Base-by-base conservation (phyloP, 2,113 vertebrate genomes). In the Thryonomys swinderianus region DNA sequence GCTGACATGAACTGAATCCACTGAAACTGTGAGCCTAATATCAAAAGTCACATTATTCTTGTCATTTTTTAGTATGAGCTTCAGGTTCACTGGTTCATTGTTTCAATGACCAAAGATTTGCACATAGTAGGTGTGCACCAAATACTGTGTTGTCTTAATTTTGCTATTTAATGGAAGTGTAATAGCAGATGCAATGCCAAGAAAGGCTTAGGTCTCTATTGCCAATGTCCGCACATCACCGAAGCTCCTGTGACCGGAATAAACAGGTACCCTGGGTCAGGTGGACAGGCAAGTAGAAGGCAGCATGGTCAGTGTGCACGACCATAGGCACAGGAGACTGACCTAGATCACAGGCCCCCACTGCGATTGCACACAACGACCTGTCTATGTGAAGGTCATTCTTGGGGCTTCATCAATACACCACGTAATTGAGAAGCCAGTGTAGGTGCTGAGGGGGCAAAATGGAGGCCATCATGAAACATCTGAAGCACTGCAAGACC, bases 181-280 rank as follows among this genome's bases (percentile, higher is more conserved):
- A 69, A 85, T 53, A 67, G 12, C 51, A 61, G 69, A 37, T 21
- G 13, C 18, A 37, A 57, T 23, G 32, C 5, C 2, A 6, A 78
- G 37, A 45, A 23, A 74, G 7, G 42, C 59, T 67, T 79, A 3
- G 8, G 5, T 74, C 57, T 78, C 78, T 40, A 62, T 34, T 27
- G 64, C 23, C 61, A 18, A 37, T 5, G 7, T 18, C 45, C 25
- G 32, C 9, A 57, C 20, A 5, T 30, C 42, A 4, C 4, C 17
- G 37, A 27, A 14, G 20, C 7, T 17, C 62, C 67, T 18, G 32
- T 34, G 40, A 40, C 88, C 55, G 45, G 67, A 40, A 67, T 17
- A 16, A 18, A n/a, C 23, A 23, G 0, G 32, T 5, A 30, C 13
- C 1, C 0, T 21, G 30, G 2, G 4, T 21, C 32, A 71, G 37